phyloP scores from a whole-genome alignment of 2,888 invertebrate species.

The Biston stratarius region DNA sequence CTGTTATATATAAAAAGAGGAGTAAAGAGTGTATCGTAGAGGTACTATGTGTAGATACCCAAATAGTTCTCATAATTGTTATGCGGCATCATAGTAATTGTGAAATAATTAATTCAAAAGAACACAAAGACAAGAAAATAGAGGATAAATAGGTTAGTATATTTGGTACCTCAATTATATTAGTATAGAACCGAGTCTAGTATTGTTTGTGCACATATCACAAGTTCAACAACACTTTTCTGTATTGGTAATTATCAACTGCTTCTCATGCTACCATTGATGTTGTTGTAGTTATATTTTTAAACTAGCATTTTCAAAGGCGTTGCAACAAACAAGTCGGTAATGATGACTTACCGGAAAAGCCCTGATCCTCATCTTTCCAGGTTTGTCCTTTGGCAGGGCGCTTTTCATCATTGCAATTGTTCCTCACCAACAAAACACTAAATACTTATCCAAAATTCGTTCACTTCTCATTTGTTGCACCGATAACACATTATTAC shows the following conservation, averaged over 20 bases:
- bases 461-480: slow-evolving; percentile 74
- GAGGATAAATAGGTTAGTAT: too few species aligned
- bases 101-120: too few species aligned
- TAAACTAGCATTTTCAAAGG: background rate
- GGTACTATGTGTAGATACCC: background rate
- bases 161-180: too few species aligned
- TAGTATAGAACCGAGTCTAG: too few species aligned
- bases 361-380: slow-evolving; percentile 99
- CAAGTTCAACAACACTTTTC: too few species aligned
- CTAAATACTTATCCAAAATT: slow-evolving; percentile 60
- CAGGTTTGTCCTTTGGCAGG: slow-evolving; percentile 94
- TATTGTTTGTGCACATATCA: too few species aligned
- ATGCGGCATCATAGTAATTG: too few species aligned
- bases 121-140: background rate
- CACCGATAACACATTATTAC: slow-evolving; percentile 77
- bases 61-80: too few species aligned
- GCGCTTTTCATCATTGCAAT: slow-evolving; percentile 90
- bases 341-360: slow-evolving; percentile 93
- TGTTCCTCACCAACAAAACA: slow-evolving; percentile 67
- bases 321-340: slow-evolving; percentile 3
- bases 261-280: too few species aligned
- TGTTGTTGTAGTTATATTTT: background rate
- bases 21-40: too few species aligned
- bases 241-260: too few species aligned
- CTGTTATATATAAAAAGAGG: too few species aligned